Evolutionary conservation across 37 sponge, comb jelly and placozoan genomes (phyloP), one percentile per base, ranked within the genome.

Genomic region (Corticium candelabrum): DNA sequence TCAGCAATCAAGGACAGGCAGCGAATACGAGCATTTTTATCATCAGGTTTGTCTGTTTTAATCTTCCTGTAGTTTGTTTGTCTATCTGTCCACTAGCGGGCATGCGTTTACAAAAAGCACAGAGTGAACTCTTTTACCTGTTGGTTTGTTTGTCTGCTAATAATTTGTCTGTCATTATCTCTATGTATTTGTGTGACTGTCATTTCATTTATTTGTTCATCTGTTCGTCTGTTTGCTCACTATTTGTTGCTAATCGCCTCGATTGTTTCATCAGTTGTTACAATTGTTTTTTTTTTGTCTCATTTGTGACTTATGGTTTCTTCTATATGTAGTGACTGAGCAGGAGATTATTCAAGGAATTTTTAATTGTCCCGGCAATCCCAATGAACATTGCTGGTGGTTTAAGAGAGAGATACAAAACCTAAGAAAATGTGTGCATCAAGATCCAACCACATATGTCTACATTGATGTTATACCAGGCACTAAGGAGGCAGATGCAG

Each of bases 331-430:
- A 89, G 86, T 70, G 0, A 30, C 75, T 31, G 88, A 90, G 38
- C 75, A 76, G 50, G 91, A 90, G 68, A 82, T 90, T n/a, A 0
- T 3, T 41, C 83, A 88, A 32, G 91, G 91, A 68, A 74, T 90
- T 5, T 56, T 88, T 35, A 35, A 67, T 21, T 3, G 41, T 72
- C n/a, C 34, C 5, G 37, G 79, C 3, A 78, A 79, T 32, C 90
- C 90, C 29, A 79, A 90, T 39, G 73, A 84, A 0, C 80, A 81
- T 57, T 90, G 90, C 41, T 82, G 85, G 21, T 83, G 84, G 78
- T 86, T 82, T 41, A 74, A 31, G 0, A 75, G 87, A 3, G 32
- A 70, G 37, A 21, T 90, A 30, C 35, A 32, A 35, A 82, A 68
- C 33, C 50, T 90, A 1, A 74, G 78, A 35, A 85, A 36, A 30